phyloP scores from a whole-genome alignment of 2,888 invertebrate species.

The Saturnia japonica region DNA sequence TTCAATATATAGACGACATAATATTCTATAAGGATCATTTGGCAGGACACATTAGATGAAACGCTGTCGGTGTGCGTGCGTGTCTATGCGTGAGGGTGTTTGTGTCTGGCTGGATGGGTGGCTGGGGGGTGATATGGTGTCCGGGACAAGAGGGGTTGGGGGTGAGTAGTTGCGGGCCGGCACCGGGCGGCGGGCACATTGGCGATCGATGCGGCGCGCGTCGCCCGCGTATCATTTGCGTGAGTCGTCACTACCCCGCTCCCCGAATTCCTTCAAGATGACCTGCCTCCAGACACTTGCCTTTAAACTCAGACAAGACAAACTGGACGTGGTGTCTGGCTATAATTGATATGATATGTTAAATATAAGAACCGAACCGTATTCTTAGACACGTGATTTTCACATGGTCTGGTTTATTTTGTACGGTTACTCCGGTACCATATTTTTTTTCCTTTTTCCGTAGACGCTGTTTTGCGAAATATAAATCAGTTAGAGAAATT shows the following conservation, averaged over 20 bases:
- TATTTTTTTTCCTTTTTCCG: background rate
- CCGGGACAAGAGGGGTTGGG: conserved; percentile 34
- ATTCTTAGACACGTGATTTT: conserved; percentile 37
- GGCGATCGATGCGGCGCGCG: conserved; percentile 76
- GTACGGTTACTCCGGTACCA: background rate
- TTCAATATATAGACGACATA: conserved; percentile 37
- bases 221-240: conserved; percentile 76
- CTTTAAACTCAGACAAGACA: conserved; percentile 1
- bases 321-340: conserved; percentile 10
- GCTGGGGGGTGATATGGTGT: conserved; percentile 31
- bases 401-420: conserved; percentile 33
- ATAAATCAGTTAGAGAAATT: background rate
- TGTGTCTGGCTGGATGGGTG: conserved; percentile 50
- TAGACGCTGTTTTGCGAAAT: background rate
- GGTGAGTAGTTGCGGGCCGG: conserved; percentile 52
- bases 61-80: conserved; percentile 43
- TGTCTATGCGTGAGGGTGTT: conserved; percentile 62
- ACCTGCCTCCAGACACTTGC: conserved; percentile 38
- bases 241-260: conserved; percentile 54
- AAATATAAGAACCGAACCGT: background rate
- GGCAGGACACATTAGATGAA: conserved; percentile 74
- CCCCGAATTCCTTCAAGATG: conserved; percentile 35
- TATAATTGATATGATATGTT: background rate
- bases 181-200: conserved; percentile 55
- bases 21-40: conserved; percentile 75